Evolutionary conservation across 2,797 vertebrate species (phyloP), one percentile per base, ranked within the genome.

Genomic region (Eulemur albifrons): DNA sequence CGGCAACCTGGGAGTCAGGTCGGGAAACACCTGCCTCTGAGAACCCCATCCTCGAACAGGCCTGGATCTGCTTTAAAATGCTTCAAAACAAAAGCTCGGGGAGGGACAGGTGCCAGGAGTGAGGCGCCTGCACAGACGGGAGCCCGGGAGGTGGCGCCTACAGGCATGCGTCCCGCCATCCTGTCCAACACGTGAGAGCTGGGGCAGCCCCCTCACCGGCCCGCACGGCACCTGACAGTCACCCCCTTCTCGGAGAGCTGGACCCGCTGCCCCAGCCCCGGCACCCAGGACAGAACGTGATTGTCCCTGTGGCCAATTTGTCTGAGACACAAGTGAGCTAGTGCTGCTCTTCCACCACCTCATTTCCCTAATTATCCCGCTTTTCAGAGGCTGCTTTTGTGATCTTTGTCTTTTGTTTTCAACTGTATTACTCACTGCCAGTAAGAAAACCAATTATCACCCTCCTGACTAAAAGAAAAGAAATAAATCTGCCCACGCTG

Each of bases 401-500:
- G 12, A 25, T 8, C 15, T 25, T 25, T 69, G 65, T 25, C 38
- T 54, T 92, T 93, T 23, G 11, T n/a, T 35, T 79, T 67, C 23
- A 61, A 87, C 91, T 94, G 45, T 27, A 0, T 94, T 88, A 81
- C 57, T 93, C 92, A 54, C 23, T 90, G 14, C 77, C 93, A 86
- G 86, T 79, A 95, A 82, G 90, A 94, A 81, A 97, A 97, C 91
- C 75, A 97, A 61, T 67, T 35, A 48, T 50, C 63, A 70, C 45
- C 77, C 96, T 94, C 80, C 30, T 30, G 12, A 40, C n/a, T 38
- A 65, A 61, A 86, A 87, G 70, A 75, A 67, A 32, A n/a, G 1
- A 69, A 30, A 97, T 85, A 32, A 86, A 45, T 23, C 52, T 38
- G 54, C 54, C 75, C 75, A 65, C 0, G 0, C 50, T 8, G 77